Base-by-base conservation (phyloP, 2,113 vertebrate species). In the Rhea pennata region DNA sequence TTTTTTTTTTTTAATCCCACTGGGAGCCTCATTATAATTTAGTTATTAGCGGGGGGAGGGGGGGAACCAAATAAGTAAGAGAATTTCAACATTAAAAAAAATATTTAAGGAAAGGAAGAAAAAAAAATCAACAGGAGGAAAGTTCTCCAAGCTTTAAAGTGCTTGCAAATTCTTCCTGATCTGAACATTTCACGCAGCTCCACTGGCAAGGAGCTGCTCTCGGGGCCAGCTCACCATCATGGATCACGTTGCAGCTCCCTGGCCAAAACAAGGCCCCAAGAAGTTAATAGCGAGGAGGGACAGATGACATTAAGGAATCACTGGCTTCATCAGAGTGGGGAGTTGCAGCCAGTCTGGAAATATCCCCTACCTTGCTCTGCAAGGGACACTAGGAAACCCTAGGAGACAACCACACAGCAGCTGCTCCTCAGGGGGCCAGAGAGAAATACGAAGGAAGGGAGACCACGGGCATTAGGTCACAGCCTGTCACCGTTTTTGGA, bases 21-120 rank as follows among this genome's bases (percentile, higher is more conserved):
- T 85, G 97, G 97, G 88, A 96, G 86, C 61, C 92, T 97, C 94
- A 96, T 98, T 98, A 97, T 98, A 97, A 98, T 98, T 98, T 98
- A 97, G 97, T 97, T 97, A 98, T 97, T 97, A 98, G 96, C 84
- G 84, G 66, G 23, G 40, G 48, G 13, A n/a, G 15, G 27, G 78
- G 95, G 95, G 96, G 80, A 95, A 92, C 64, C 74, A 97, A 98
- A 90, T 95, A 97, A 96, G 96, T 97, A 95, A 90, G 97, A 94
- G 95, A 97, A 96, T 97, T 95, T 88, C 94, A 93, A 94, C 92
- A 84, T 91, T 62, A 22, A 81, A 82, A 80, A 54, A 23, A 23
- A 31, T 42, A 83, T 90, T 93, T 88, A 77, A 91, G 74, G 39
- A 33, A 42, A 93, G 42, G 40, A 85, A 39, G 70, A 96, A 72